Evolutionary conservation across 1,140 invertebrate species (phyloP), one percentile per base, ranked within the genome.

Genomic region (Mercenaria mercenaria): DNA sequence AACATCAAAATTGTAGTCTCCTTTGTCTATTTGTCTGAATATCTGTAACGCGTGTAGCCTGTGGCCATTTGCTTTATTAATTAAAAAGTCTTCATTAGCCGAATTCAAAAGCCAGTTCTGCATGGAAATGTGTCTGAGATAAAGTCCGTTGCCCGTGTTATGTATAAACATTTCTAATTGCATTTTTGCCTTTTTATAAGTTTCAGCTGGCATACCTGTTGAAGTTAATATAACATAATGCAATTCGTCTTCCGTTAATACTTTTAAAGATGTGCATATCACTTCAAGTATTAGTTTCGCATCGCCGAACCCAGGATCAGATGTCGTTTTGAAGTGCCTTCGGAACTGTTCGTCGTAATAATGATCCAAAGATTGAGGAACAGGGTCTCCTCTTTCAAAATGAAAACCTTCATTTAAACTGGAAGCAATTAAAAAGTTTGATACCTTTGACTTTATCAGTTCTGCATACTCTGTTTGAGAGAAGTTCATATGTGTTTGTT

Each of bases 281-380:
- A 80, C 32, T 80, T 80, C 77, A 80, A 80, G 52, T 47, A 80
- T 80, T 18, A 20, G 0, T 56, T 37, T 80, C 59, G 77, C 0
- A 15, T 32, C 23, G 11, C 4, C 20, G 34, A 52, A 80, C 50
- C 4, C n/a, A 0, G 23, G 26, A n/a, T n/a, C n/a, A 8, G 2
- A 8, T 4, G 3, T 23, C 15, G 52, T 20, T n/a, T 20, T 23
- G 50, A 50, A 79, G 0, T 50, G 10, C 32, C 76, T 15, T 10
- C 50, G n/a, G 47, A 79, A 79, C 43, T 79, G 76, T 32, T 79
- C 23, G 47, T 79, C n/a, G 29, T 79, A 79, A 79, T 47, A 79
- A 4, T 20, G 20, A 29, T 32, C 13, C 10, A 80, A 34, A 6
- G 59, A 64, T 1, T 8, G 26, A 4, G 59, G 59, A 15, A 29